Conservation (phyloP, 2,113 vertebrate genomes). For the Phaetusa simplex region DNA sequence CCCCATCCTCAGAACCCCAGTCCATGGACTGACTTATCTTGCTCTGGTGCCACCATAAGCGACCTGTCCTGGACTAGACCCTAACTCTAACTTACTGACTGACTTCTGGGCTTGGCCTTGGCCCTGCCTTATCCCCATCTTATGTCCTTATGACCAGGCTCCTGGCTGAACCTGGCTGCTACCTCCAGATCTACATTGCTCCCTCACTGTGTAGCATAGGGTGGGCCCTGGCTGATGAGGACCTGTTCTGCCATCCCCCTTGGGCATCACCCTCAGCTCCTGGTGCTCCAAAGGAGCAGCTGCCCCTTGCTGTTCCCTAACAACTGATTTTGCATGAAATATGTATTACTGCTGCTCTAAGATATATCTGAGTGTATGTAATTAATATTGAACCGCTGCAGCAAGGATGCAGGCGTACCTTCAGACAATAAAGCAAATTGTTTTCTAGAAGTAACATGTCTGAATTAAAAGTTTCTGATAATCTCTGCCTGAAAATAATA, state of each 20-base stretch:
- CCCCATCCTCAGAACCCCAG: not conserved
- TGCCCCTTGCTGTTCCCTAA: not conserved
- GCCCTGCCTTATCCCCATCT: not conserved
- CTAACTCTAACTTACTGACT: not conserved
- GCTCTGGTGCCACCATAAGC: not conserved
- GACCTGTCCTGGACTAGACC: not conserved
- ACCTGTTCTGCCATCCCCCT: not conserved
- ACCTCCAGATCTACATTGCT: not conserved
- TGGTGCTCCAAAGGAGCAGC: not conserved
- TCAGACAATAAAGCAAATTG: not conserved
- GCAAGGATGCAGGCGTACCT: not conserved
- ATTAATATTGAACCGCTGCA: not conserved
- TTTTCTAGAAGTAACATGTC: not conserved
- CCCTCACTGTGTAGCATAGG: rapidly evolving
- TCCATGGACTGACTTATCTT: not conserved
- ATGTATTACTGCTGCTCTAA: not conserved
- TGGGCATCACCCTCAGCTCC: not conserved
- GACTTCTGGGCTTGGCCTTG: not conserved
- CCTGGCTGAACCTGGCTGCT: not conserved
- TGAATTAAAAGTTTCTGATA: not conserved
- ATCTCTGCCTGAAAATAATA: not conserved
- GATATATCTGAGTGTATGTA: not conserved
- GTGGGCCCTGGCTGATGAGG: rapidly evolving
- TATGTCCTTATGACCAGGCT: not conserved
- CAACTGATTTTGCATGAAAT: not conserved